These are phyloP conservation scores for Danaus plexippus DNA, from an alignment of 1,140 invertebrate genomes.

Conservation along the genomic window DNA sequence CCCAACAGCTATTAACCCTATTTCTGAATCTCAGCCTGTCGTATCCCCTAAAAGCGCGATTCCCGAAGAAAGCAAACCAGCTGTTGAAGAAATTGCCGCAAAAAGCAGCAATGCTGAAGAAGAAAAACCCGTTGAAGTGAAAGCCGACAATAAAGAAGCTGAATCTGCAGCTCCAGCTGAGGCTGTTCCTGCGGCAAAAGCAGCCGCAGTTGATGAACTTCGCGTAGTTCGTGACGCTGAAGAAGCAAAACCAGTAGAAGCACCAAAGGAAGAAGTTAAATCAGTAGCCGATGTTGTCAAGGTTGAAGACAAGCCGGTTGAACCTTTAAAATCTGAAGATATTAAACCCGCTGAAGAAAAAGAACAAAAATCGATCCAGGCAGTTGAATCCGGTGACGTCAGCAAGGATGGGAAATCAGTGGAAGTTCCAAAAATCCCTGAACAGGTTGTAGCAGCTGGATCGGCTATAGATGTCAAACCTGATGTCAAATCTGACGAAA, in stretches of 20 bases:
- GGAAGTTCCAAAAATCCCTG: conserved; percentile 23
- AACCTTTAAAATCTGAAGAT: conserved; percentile 20
- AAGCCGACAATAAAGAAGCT: conserved; percentile 12
- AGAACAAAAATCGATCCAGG: conserved; percentile 14
- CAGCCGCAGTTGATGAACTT: conserved; percentile 22
- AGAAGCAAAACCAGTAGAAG: conserved; percentile 35
- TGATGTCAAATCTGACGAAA: conserved; percentile 30
- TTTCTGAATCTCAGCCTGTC: conserved; percentile 32
- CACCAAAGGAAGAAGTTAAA: conserved; percentile 27
- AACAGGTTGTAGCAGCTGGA: conserved; percentile 15
- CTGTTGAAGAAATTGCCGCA: conserved; percentile 15
- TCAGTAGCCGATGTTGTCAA: conserved; percentile 15
- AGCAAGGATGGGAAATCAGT: conserved; percentile 27
- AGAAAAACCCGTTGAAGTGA: conserved; percentile 26
- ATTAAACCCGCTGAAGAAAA: conserved; percentile 21
- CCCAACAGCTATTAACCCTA: conserved; percentile 40
- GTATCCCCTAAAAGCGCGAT: conserved; percentile 29
- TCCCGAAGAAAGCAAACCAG: conserved; percentile 22
- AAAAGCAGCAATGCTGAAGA: conserved; percentile 4
- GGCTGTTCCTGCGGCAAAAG: conserved; percentile 16
- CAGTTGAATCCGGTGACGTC: conserved; percentile 12
- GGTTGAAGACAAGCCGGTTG: conserved; percentile 28
- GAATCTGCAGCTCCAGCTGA: conserved; percentile 11
- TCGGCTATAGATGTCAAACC: conserved; percentile 20
- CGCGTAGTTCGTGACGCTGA: conserved; percentile 52